A percentile compares a stretch with the other conserved stretches of the same genome.
These are phyloP conservation scores for Penaeus monodon DNA, from an alignment of 2,888 invertebrate genomes.

Conservation along the genomic window DNA sequence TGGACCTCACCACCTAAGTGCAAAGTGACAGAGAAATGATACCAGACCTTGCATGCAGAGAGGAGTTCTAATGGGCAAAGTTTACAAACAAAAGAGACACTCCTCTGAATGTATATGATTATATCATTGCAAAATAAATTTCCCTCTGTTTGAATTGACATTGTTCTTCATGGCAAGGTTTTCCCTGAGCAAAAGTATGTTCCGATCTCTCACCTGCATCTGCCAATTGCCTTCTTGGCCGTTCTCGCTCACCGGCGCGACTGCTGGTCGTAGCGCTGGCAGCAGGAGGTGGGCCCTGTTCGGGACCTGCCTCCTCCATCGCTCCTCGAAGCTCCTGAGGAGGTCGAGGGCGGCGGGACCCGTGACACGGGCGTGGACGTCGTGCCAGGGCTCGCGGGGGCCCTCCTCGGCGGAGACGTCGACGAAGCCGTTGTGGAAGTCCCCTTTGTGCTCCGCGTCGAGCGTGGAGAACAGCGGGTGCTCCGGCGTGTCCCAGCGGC, in stretches of 20 bases:
- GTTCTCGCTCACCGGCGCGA: not conserved
- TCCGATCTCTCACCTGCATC: slow-evolving; percentile 26
- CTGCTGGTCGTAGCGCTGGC: not conserved
- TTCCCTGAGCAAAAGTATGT: not conserved
- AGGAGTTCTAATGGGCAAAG: not conserved
- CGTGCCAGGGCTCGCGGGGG: slow-evolving; percentile 65
- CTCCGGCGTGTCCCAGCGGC: slow-evolving; percentile 63
- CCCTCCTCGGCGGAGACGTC: slow-evolving; percentile 31
- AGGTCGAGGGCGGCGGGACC: slow-evolving; percentile 60
- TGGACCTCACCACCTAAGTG: slow-evolving; percentile 41
- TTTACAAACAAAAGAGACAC: not conserved
- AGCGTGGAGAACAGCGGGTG: slow-evolving; percentile 61
- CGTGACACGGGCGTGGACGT: slow-evolving; percentile 54
- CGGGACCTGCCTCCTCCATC: slow-evolving; percentile 59
- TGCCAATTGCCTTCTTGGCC: slow-evolving; percentile 14
- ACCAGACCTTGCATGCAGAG: no score
- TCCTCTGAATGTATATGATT: no score
- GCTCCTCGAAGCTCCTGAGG: slow-evolving; percentile 62
- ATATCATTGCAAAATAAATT: no score
- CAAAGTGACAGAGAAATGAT: no score
- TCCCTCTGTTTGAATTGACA: no score
- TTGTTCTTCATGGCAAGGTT: not conserved
- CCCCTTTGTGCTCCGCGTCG: slow-evolving; percentile 37
- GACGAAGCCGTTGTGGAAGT: slow-evolving; percentile 60
- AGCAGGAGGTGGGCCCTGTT: slow-evolving; percentile 20